These are phyloP conservation scores for Mechanitis mazaeus DNA, from an alignment of 2,888 invertebrate species.

Conservation along the genomic window DNA sequence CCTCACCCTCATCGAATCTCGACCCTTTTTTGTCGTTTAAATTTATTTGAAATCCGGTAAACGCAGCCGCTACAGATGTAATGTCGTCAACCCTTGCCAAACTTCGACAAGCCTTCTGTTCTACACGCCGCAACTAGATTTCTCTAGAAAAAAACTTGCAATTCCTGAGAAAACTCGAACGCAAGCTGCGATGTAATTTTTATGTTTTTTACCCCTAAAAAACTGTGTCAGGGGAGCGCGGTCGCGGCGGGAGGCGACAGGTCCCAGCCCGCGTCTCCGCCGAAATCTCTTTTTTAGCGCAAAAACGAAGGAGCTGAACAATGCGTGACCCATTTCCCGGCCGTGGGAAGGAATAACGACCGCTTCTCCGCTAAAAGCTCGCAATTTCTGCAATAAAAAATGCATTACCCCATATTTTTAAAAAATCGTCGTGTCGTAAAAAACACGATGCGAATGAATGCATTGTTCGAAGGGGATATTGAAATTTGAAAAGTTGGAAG, in stretches of 20 bases:
- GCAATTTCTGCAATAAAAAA: constrained; percentile 66
- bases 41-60: constrained; percentile 52
- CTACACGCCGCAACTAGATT: constrained; percentile 60
- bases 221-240: constrained; percentile 69
- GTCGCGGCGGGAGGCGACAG: constrained; percentile 44
- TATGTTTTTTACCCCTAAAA: constrained; percentile 69
- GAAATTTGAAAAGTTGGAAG: constrained; percentile 51
- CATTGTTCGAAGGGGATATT: constrained; percentile 60
- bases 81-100: constrained; percentile 36
- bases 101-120: constrained; percentile 46
- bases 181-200: constrained; percentile 70
- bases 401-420: constrained; percentile 74
- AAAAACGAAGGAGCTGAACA: constrained; percentile 69
- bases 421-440: constrained; percentile 56
- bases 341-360: constrained; percentile 76
- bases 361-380: constrained; percentile 53
- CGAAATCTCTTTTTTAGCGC: constrained; percentile 70
- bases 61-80: constrained; percentile 39
- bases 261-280: constrained; percentile 56
- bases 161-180: constrained; percentile 65
- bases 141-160: constrained; percentile 51
- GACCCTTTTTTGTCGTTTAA: constrained; percentile 33
- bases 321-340: constrained; percentile 74
- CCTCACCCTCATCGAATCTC: constrained; percentile 30
- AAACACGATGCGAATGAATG: constrained; percentile 46